These are phyloP conservation scores for Melinaea marsaeus DNA, from an alignment of 2,888 invertebrate species.

Conservation along the genomic window DNA sequence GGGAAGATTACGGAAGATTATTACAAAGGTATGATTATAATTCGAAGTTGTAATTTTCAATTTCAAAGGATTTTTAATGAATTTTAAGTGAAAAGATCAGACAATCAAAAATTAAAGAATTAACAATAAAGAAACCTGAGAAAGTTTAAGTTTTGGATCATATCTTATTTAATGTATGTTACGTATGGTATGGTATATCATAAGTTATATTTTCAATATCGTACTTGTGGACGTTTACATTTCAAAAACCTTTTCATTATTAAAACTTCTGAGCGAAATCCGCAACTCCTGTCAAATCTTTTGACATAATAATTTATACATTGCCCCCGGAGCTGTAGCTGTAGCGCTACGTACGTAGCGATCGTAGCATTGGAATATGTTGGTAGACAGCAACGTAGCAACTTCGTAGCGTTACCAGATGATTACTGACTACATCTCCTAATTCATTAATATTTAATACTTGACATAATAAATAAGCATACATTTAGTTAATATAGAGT, in stretches of 20 bases:
- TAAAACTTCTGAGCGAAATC: neutral
- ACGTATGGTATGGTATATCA: no score
- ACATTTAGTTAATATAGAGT: no score
- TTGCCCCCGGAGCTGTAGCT: neutral
- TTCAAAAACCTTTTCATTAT: neutral
- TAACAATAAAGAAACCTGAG: no score
- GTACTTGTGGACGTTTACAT: no score
- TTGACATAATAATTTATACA: neutral
- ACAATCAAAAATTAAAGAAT: no score
- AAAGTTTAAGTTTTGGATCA: no score
- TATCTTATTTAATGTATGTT: no score
- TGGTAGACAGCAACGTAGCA: conserved; percentile 13
- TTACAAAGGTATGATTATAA: neutral
- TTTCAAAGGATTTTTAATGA: no score
- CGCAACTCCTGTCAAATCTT: neutral
- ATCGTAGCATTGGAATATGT: conserved; percentile 8
- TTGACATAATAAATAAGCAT: no score
- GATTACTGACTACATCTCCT: conserved; percentile 20
- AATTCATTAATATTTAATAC: no score
- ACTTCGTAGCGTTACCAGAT: conserved; percentile 25
- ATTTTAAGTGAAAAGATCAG: no score
- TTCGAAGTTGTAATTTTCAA: neutral
- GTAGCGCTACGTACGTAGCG: conserved; percentile 16
- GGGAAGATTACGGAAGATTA: neutral
- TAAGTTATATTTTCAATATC: no score